Conservation (phyloP, 2,797 vertebrate species). For the Orestias chungarensis region DNA sequence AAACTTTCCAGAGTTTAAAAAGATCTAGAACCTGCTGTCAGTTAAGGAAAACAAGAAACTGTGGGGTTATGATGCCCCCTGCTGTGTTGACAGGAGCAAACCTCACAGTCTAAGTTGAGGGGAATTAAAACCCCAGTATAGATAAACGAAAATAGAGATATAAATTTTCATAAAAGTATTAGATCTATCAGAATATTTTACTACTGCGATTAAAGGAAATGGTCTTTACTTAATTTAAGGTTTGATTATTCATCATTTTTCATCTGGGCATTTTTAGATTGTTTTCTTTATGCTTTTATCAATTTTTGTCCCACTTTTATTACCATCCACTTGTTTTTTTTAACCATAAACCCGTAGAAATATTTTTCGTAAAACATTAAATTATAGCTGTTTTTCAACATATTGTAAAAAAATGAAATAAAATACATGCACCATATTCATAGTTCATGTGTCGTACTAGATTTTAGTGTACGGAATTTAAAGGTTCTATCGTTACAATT, state of each 20-base stretch:
- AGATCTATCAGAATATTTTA: too few relatives aligned
- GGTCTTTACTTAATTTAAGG: not conserved
- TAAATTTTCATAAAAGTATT: too few relatives aligned
- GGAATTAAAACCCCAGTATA: too few relatives aligned
- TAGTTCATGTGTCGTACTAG: not conserved
- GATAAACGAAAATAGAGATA: too few relatives aligned
- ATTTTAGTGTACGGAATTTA: not conserved
- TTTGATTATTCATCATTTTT: not conserved
- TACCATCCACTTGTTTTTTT: too few relatives aligned
- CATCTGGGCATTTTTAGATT: not conserved
- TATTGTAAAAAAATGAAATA: not conserved
- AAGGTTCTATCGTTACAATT: not conserved
- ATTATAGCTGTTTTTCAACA: not conserved
- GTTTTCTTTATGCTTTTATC: not conserved
- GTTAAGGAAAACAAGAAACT: constrained; percentile 10
- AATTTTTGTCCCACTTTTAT: too few relatives aligned
- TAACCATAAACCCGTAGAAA: not conserved
- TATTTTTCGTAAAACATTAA: not conserved
- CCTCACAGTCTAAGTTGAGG: constrained; percentile 7
- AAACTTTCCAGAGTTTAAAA: not conserved
- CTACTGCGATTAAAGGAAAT: too few relatives aligned
- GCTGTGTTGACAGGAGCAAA: constrained; percentile 55
- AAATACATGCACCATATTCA: not conserved
- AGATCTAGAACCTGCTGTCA: not conserved
- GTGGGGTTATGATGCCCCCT: constrained; percentile 75